A percentile compares a stretch with the other conserved stretches of the same genome.
These are phyloP conservation scores for Sialis fuliginosa DNA, from an alignment of 2,888 invertebrate species.

Conservation along the genomic window DNA sequence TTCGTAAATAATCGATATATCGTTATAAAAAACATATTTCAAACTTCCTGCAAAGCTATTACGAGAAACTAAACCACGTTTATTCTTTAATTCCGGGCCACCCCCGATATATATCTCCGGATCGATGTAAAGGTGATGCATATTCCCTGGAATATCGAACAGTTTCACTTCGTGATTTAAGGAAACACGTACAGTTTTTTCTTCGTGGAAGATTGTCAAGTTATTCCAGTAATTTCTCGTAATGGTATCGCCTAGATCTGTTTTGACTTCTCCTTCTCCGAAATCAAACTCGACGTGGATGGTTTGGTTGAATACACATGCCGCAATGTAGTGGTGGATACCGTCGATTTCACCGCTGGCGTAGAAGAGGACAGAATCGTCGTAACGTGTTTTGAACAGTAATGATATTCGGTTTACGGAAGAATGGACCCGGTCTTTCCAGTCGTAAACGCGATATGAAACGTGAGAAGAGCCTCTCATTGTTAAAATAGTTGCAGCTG, in stretches of 20 bases:
- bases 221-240: constrained; percentile 77
- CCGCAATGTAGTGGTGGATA: constrained; percentile 78
- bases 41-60: constrained; percentile 80
- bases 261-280: constrained; percentile 58
- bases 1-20: constrained; percentile 79
- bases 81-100: constrained; percentile 68
- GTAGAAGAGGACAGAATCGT: constrained; percentile 82
- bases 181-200: constrained; percentile 51
- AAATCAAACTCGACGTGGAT: constrained; percentile 78
- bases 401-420: constrained; percentile 73
- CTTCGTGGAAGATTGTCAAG: constrained; percentile 67
- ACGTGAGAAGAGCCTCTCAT: constrained; percentile 82
- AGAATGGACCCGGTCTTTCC: constrained; percentile 81
- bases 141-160: constrained; percentile 53
- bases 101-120: constrained; percentile 88
- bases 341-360: constrained; percentile 81
- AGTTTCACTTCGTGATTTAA: constrained; percentile 55
- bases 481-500: constrained; percentile 75
- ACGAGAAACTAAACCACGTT: constrained; percentile 32
- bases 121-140: constrained; percentile 66
- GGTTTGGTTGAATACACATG: constrained; percentile 65
- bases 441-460: constrained; percentile 81
- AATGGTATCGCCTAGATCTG: constrained; percentile 46
- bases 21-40: constrained; percentile 86
- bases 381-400: constrained; percentile 79